Evolutionary conservation across 2,113 vertebrate species (phyloP).

Genomic region (Dasypus novemcinctus): DNA sequence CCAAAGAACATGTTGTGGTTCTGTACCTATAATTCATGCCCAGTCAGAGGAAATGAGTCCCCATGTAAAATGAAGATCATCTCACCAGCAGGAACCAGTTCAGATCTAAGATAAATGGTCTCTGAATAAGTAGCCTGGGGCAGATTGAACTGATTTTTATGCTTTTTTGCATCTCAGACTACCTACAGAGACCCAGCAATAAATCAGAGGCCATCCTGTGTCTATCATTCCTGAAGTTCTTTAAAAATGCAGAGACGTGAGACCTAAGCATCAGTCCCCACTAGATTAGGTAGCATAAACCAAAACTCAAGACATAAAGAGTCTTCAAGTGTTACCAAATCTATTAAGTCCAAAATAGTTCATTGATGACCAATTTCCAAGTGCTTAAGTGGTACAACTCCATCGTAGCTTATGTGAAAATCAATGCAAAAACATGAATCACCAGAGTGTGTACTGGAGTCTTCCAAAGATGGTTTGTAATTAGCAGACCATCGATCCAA

Average conservation of each 20-base stretch:
- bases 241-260: constrained; percentile 34
- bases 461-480: constrained; percentile 83
- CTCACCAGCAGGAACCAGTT: neutral
- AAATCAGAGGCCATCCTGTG: neutral
- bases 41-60: neutral
- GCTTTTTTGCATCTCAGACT: neutral
- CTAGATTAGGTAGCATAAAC: constrained; percentile 68
- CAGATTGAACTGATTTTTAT: constrained; percentile 37
- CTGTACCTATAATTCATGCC: neutral
- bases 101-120: neutral
- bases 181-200: neutral
- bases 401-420: constrained; percentile 84
- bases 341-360: constrained; percentile 83
- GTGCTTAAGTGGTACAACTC: constrained; percentile 83
- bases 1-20: neutral
- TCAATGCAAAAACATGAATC: constrained; percentile 86
- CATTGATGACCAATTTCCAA: constrained; percentile 85
- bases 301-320: constrained; percentile 83
- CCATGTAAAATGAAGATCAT: constrained; percentile 13
- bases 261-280: neutral
- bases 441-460: constrained; percentile 74
- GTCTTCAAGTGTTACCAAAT: constrained; percentile 82
- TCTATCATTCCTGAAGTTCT: neutral
- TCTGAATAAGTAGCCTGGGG: neutral
- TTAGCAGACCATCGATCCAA: constrained; percentile 83